Percentiles rank a stretch among this genome's conserved stretches.
Evolutionary conservation across 2,888 invertebrate species (phyloP).

Genomic region (Incurvaria masculella): DNA sequence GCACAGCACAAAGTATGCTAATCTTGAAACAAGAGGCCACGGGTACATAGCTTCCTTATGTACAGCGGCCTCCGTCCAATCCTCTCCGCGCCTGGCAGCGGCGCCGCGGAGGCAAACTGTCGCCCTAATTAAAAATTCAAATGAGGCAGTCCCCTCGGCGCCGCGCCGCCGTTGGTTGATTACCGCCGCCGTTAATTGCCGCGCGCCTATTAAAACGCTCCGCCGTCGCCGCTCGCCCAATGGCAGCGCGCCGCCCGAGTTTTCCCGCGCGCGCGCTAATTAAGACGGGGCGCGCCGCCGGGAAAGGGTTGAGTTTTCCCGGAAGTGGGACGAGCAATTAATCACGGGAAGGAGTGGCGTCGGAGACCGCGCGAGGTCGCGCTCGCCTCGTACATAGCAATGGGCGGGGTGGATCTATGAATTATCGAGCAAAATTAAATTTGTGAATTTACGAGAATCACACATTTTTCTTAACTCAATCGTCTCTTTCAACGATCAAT

Average conservation of each 20-base stretch:
- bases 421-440: no score
- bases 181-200: slow-evolving; percentile 47
- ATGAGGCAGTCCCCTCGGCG: slow-evolving; percentile 47
- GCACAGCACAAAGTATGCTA: no score
- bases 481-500: no score
- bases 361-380: slow-evolving; percentile 21
- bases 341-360: slow-evolving; percentile 34
- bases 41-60: background rate
- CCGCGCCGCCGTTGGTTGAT: slow-evolving; percentile 42
- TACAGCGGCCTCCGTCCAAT: slow-evolving; percentile 27
- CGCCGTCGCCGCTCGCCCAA: slow-evolving; percentile 36
- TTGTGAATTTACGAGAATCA: no score
- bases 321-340: slow-evolving; percentile 45
- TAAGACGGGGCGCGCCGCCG: slow-evolving; percentile 30
- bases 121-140: slow-evolving; percentile 51
- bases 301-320: slow-evolving; percentile 54
- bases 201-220: slow-evolving; percentile 46
- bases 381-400: slow-evolving; percentile 22
- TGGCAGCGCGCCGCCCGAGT: slow-evolving; percentile 36
- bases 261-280: slow-evolving; percentile 30
- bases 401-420: no score
- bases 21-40: background rate
- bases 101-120: slow-evolving; percentile 7
- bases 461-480: no score
- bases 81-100: slow-evolving; percentile 17